Evolutionary conservation across 2,113 vertebrate species (phyloP), one percentile per base, ranked within the genome.

Genomic region (Struthio camelus): DNA sequence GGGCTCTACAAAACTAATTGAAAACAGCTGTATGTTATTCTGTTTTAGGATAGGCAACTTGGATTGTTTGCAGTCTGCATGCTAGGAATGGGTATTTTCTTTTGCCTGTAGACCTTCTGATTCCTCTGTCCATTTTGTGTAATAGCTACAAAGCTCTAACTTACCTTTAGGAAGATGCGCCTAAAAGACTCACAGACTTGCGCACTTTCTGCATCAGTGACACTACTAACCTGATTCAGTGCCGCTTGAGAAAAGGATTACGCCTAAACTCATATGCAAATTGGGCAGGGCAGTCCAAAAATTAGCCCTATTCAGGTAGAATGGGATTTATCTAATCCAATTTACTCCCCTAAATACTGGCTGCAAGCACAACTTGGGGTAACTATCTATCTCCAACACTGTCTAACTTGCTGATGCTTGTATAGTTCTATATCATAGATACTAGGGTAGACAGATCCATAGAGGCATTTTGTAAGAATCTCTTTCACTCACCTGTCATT

Each of bases 1-100:
- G 76, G 80, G 89, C n/a, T 94, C 67, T n/a, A 73, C 71, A 78
- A 83, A 90, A 82, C 50, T 56, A 95, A 71, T 25, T 67, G 67
- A 94, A 94, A 97, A 77, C 59, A 91, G 58, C 85, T 82, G 62
- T 71, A 85, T 86, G 13, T 64, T 66, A 46, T 86, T 83, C 66
- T 91, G 78, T 97, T 92, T 96, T 90, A 91, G 59, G 79, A 70
- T 38, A 79, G 40, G 83, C 75, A 95, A 91, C 72, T 94, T 88
- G 85, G 94, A 85, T 85, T 95, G n/a, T 56, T 91, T 76, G 91
- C 53, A 85, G 48, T 58, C 85, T 90, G 28, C 32, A 10, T 34
- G 80, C 89, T 89, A 77, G 77, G 89, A 89, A 85, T n/a, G 71
- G 70, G 80, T 96, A 44, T 83, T 87, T 96, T 86, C 78, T 64